Conservation (phyloP, 2,888 invertebrate genomes). For the Polyommatus iphigenia region DNA sequence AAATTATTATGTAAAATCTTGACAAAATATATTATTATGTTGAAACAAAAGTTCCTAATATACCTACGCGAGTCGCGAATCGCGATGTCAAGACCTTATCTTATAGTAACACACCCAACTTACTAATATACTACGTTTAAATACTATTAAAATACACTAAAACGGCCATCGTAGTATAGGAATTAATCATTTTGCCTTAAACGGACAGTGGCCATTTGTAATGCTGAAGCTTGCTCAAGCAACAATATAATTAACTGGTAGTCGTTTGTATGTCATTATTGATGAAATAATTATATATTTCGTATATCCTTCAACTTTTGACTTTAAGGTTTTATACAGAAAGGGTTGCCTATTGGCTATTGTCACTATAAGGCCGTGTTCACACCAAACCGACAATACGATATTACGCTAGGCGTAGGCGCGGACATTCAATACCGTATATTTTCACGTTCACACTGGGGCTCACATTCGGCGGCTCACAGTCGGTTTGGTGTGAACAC, state of each 20-base stretch:
- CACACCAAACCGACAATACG: too few species aligned
- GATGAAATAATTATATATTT: background rate
- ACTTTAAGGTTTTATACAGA: background rate
- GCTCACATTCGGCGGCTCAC: too few species aligned
- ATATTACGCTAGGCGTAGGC: too few species aligned
- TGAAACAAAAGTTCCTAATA: too few species aligned
- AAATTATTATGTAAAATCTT: too few species aligned
- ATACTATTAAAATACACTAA: background rate
- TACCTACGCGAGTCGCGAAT: too few species aligned
- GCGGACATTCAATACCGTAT: too few species aligned
- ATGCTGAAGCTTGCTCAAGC: background rate
- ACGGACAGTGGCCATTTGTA: background rate
- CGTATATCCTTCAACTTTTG: background rate
- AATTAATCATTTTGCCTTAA: background rate
- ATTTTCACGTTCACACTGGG: too few species aligned
- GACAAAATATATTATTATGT: too few species aligned
- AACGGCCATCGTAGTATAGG: background rate
- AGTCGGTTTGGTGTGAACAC: too few species aligned
- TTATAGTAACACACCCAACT: background rate
- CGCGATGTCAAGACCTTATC: background rate
- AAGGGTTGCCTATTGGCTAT: too few species aligned
- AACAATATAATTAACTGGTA: background rate
- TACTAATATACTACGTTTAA: background rate
- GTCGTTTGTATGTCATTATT: slow-evolving; percentile 2
- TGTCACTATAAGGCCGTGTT: too few species aligned